phyloP scores from a whole-genome alignment of 2,888 invertebrate genomes.

The Catocala nupta region DNA sequence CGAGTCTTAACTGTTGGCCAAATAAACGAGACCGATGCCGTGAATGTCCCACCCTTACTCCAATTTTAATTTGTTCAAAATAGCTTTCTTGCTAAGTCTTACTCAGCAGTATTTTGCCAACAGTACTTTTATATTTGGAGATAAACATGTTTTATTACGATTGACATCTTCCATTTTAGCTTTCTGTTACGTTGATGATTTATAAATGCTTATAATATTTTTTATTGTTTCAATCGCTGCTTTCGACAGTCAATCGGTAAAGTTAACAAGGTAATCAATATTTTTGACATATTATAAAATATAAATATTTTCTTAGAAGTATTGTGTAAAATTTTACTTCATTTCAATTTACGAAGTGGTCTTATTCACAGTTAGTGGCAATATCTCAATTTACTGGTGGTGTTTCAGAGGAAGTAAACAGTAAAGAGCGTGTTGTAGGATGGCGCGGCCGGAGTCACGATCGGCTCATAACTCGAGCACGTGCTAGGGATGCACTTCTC shows the following conservation, averaged over 20 bases:
- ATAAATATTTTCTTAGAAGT: too few relatives aligned
- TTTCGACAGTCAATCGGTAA: too few relatives aligned
- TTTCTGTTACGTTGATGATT: constrained; percentile 9
- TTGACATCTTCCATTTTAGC: constrained; percentile 24
- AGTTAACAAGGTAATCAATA: too few relatives aligned
- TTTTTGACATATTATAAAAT: too few relatives aligned
- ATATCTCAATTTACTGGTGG: constrained; percentile 21
- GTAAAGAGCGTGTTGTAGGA: constrained; percentile 28
- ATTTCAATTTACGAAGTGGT: too few relatives aligned
- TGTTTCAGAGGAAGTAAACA: constrained; percentile 47
- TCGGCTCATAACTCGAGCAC: constrained; percentile 67
- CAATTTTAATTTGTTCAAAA: constrained; percentile 45
- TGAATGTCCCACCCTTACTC: constrained; percentile 29
- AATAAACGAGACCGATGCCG: constrained; percentile 51
- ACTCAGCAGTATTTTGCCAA: constrained; percentile 3
- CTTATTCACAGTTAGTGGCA: constrained; percentile 10
- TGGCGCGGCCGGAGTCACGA: constrained; percentile 66
- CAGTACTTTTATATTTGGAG: constrained; percentile 29
- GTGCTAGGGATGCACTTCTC: constrained; percentile 66
- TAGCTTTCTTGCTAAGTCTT: constrained; percentile 2
- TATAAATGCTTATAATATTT: constrained; percentile 24
- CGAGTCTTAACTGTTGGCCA: constrained; percentile 49
- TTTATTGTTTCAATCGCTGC: constrained; percentile 19
- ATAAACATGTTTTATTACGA: constrained; percentile 42
- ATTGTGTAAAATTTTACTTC: too few relatives aligned